Evolutionary conservation across 2,888 invertebrate species (phyloP), one percentile per base, ranked within the genome.

Genomic region (Buathra laborator): DNA sequence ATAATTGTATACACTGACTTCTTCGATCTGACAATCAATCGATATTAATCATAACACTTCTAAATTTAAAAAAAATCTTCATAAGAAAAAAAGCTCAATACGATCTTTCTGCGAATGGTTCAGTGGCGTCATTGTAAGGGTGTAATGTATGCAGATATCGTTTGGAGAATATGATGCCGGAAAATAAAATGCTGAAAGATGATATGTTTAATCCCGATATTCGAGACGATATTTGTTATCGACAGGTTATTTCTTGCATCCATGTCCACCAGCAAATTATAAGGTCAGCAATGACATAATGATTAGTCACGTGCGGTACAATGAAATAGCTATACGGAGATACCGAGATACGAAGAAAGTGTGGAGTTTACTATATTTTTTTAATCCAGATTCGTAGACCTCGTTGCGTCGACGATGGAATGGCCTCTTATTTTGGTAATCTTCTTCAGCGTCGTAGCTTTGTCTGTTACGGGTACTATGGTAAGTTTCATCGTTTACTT

Each of bases 241-340:
- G 48, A n/a, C 12, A 48, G 48, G 14, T 48, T 48, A 48, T 48
- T 48, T 48, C 48, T 48, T 48, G 48, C 48, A 48, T 48, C n/a
- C 0, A 48, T 12, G n/a, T 7, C 12, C n/a, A 48, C 12, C 12
- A n/a, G 48, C 3, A n/a, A 10, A 48, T n/a, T 48, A 14, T n/a
- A 48, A 12, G n/a, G 48, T 48, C 14, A 48, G 48, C n/a, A n/a
- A 48, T 12, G 48, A 14, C n/a, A n/a, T n/a, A n/a, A 37, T n/a
- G n/a, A 48, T 48, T 48, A 12, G n/a, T 48, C 48, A n/a, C 48
- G 10, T 12, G 48, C 12, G 12, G 14, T 10, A 14, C 14, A 48
- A 3, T n/a, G 48, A 24, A 24, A 24, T 3, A 24, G 2, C 24
- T 24, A 3, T 24, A 24, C 1, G 2, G 2, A 24, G 24, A 24